phyloP scores from a whole-genome alignment of 2,797 vertebrate species.

The Pipistrellus pipistrellus region DNA sequence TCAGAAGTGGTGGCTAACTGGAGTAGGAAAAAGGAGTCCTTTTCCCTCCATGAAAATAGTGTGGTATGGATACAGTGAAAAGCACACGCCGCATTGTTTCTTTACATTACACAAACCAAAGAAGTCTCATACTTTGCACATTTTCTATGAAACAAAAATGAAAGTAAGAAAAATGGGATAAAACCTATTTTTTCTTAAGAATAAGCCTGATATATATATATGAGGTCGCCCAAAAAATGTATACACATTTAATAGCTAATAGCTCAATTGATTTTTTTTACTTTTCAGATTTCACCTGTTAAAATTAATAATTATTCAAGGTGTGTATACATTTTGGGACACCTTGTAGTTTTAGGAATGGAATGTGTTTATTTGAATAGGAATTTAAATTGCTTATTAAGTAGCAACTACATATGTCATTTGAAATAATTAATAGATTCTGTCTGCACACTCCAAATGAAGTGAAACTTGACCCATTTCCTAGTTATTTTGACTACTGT shows the following conservation, averaged over 20 bases:
- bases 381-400: neutral
- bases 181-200: constrained; percentile 31
- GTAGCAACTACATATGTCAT: neutral
- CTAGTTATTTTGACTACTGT: constrained; percentile 8
- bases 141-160: constrained; percentile 12
- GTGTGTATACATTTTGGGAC: no score
- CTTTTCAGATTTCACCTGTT: no score
- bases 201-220: neutral
- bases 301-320: no score
- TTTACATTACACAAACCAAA: neutral
- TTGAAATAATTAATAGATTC: constrained; percentile 16
- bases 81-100: neutral
- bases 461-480: neutral
- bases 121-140: neutral
- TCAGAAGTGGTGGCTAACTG: neutral
- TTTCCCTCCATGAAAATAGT: neutral
- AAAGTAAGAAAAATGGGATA: constrained; percentile 3
- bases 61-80: neutral
- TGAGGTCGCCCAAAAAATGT: no score
- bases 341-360: neutral
- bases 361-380: neutral
- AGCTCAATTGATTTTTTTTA: no score
- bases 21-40: neutral
- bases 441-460: neutral
- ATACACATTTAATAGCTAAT: no score